A percentile compares a stretch with the other conserved stretches of the same genome.
phyloP scores from a whole-genome alignment of 2,797 vertebrate species.

The Otus scops region DNA sequence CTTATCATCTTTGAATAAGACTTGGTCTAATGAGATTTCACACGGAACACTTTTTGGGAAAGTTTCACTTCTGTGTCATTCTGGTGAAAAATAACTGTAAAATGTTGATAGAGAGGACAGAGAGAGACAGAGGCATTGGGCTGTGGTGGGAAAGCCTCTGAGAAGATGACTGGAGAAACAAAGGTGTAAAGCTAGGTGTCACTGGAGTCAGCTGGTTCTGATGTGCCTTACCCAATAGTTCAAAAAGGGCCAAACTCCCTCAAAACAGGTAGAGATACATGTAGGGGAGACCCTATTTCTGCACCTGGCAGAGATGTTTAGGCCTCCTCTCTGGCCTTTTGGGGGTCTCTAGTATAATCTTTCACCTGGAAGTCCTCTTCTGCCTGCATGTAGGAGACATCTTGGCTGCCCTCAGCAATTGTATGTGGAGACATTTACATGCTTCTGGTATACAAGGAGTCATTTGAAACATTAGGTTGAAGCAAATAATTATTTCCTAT shows the following conservation, averaged over 20 bases:
- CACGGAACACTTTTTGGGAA: fast-evolving
- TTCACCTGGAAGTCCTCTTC: background rate
- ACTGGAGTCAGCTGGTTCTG: background rate
- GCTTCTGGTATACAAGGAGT: background rate
- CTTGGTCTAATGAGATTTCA: background rate
- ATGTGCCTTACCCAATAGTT: background rate
- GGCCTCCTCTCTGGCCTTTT: background rate
- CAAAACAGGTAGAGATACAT: background rate
- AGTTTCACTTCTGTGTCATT: background rate
- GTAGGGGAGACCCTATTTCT: background rate
- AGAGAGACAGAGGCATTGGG: background rate
- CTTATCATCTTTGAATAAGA: background rate
- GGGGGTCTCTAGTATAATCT: background rate
- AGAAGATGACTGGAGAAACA: background rate
- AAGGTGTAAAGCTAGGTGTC: background rate
- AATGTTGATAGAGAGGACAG: background rate
- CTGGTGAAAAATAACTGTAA: background rate
- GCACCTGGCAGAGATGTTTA: background rate
- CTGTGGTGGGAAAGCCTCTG: background rate
- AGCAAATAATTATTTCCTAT: background rate
- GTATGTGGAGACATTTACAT: background rate
- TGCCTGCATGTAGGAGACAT: background rate
- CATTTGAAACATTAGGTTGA: background rate
- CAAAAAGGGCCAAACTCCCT: background rate
- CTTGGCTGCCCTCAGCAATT: background rate